Percentiles rank a stretch among this genome's conserved stretches.
Conservation (phyloP, 2,113 vertebrate genomes). For the Numenius arquata region DNA sequence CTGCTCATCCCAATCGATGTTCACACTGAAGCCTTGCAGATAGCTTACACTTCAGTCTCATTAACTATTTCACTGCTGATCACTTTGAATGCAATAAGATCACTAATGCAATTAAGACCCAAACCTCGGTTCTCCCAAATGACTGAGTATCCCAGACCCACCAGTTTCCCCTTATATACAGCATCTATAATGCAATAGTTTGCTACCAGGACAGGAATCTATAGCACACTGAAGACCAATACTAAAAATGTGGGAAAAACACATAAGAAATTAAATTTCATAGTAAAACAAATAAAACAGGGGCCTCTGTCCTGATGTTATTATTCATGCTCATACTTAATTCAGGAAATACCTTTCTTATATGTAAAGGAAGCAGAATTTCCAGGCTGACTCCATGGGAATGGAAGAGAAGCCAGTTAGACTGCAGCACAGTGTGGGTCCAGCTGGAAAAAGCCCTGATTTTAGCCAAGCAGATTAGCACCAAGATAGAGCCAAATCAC, state of each 20-base stretch:
- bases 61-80: conserved; percentile 29
- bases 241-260: not conserved
- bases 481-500: not conserved
- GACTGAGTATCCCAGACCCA: not conserved
- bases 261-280: not conserved
- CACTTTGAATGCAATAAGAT: not conserved
- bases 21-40: conserved; percentile 9
- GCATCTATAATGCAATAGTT: not conserved
- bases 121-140: not conserved
- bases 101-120: not conserved
- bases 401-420: not conserved
- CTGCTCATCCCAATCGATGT: conserved; percentile 43
- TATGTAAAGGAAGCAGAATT: not conserved
- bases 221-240: not conserved
- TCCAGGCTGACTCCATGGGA: not conserved
- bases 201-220: not conserved
- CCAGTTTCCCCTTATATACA: not conserved
- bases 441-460: not conserved
- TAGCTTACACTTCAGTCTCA: not conserved
- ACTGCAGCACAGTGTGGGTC: not conserved
- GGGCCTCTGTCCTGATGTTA: not conserved
- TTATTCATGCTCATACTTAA: not conserved
- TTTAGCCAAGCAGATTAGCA: not conserved
- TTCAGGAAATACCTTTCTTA: not conserved
- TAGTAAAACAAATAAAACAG: not conserved